These are phyloP conservation scores for Megaceryle maxima DNA, from an alignment of 2,113 vertebrate genomes.

Conservation along the genomic window DNA sequence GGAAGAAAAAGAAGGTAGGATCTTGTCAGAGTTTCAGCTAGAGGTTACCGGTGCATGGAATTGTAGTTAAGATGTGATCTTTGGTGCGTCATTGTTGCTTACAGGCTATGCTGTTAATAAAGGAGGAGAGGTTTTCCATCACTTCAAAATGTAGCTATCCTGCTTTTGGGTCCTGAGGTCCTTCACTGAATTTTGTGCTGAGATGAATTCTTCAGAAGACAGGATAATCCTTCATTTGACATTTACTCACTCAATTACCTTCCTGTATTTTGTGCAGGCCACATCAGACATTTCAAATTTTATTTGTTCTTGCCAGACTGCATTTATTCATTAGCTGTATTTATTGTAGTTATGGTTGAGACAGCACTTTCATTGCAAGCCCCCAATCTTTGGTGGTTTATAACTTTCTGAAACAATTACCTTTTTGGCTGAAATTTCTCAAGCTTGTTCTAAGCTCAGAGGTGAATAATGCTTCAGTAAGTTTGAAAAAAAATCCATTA, in stretches of 20 bases:
- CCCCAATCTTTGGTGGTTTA: slow-evolving; percentile 70
- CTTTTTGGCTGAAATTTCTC: slow-evolving; percentile 72
- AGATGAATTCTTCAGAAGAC: slow-evolving; percentile 55
- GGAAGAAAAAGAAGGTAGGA: not conserved
- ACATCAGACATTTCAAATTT: slow-evolving; percentile 59
- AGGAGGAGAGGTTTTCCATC: slow-evolving; percentile 38
- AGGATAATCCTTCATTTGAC: slow-evolving; percentile 60
- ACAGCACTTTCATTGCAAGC: slow-evolving; percentile 65
- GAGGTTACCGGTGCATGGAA: not conserved
- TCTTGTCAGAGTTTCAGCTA: not conserved
- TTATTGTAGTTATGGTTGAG: slow-evolving; percentile 72
- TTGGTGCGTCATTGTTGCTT: not conserved
- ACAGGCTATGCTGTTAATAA: slow-evolving; percentile 1
- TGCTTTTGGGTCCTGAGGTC: slow-evolving; percentile 36
- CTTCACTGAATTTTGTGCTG: slow-evolving; percentile 21
- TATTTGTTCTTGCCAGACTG: slow-evolving; percentile 70
- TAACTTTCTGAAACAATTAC: slow-evolving; percentile 74
- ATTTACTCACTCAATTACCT: slow-evolving; percentile 70
- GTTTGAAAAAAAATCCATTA: slow-evolving; percentile 72
- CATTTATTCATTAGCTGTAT: slow-evolving; percentile 71
- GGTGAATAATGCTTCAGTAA: slow-evolving; percentile 69
- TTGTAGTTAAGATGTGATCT: not conserved
- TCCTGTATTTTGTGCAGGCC: slow-evolving; percentile 52
- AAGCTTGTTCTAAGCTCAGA: slow-evolving; percentile 66
- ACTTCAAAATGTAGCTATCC: not conserved